Percentiles rank a stretch among this genome's conserved stretches.
phyloP scores from a whole-genome alignment of 2,888 invertebrate genomes.

The Drosophila nigricruria region DNA sequence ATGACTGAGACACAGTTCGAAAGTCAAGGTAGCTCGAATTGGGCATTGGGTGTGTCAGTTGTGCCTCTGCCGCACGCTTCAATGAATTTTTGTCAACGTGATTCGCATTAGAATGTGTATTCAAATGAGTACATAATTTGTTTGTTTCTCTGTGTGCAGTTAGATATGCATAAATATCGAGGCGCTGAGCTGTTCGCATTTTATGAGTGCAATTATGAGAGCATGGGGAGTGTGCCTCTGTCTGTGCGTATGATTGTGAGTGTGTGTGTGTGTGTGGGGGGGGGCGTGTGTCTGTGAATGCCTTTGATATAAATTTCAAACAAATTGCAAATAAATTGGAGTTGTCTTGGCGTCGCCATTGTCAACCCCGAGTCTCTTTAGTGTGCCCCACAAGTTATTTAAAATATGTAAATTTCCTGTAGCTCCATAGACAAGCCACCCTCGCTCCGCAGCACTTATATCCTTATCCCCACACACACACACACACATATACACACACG shows the following conservation, averaged over 20 bases:
- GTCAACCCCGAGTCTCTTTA: conserved; percentile 58
- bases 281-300: conserved; percentile 33
- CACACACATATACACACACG: conserved; percentile 19
- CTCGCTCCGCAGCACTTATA: conserved; percentile 2
- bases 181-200: conserved; percentile 66
- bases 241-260: background rate
- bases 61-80: conserved; percentile 53
- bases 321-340: conserved; percentile 81
- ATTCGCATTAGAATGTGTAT: conserved; percentile 80
- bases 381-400: conserved; percentile 73
- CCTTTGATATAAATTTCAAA: conserved; percentile 77
- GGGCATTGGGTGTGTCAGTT: background rate
- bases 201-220: conserved; percentile 76
- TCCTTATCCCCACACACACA: conserved; percentile 5
- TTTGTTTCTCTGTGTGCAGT: conserved; percentile 66
- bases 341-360: conserved; percentile 67
- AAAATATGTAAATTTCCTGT: conserved; percentile 74
- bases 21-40: conserved; percentile 70
- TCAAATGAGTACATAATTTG: conserved; percentile 81
- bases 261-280: conserved; percentile 14
- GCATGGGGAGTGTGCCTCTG: conserved; percentile 1
- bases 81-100: conserved; percentile 79
- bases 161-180: conserved; percentile 60
- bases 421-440: conserved; percentile 43
- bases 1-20: conserved; percentile 61